These are phyloP conservation scores for Pristionchus maxplancki DNA, from an alignment of 2,888 invertebrate genomes.

Conservation along the genomic window DNA sequence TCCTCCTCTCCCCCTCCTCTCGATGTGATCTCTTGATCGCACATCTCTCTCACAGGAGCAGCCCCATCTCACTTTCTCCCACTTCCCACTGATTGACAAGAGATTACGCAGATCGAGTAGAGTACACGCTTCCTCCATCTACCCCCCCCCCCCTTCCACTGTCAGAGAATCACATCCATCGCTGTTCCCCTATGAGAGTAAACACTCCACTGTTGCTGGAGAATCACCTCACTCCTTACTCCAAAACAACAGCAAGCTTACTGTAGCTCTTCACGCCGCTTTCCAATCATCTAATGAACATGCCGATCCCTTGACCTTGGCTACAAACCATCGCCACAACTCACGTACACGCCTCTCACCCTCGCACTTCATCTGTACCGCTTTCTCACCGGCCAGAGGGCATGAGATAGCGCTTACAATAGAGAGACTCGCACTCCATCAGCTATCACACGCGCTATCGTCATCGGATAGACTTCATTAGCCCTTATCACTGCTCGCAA, in stretches of 20 bases:
- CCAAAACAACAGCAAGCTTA: background rate
- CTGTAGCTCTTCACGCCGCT: background rate
- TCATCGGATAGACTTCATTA: background rate
- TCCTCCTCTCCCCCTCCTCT: background rate
- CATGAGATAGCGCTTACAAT: background rate
- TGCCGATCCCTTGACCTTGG: background rate
- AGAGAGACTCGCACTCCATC: too few species aligned
- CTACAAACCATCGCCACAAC: background rate
- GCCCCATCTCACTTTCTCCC: background rate
- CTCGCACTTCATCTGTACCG: background rate
- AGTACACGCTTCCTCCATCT: background rate
- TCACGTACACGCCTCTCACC: background rate
- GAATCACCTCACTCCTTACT: background rate
- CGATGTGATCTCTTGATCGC: background rate
- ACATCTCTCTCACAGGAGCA: background rate
- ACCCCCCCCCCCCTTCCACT: background rate
- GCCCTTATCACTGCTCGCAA: background rate
- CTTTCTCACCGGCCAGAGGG: background rate
- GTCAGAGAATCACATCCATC: background rate
- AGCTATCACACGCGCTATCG: too few species aligned
- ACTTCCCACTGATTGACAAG: background rate
- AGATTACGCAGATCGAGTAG: too few species aligned
- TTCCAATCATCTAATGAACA: background rate
- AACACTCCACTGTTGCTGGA: constrained; percentile 3
- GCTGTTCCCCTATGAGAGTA: background rate